A percentile compares a stretch with the other conserved stretches of the same genome.
Evolutionary conservation across 1,140 invertebrate genomes (phyloP).

Genomic region (Arctopsyche grandis): DNA sequence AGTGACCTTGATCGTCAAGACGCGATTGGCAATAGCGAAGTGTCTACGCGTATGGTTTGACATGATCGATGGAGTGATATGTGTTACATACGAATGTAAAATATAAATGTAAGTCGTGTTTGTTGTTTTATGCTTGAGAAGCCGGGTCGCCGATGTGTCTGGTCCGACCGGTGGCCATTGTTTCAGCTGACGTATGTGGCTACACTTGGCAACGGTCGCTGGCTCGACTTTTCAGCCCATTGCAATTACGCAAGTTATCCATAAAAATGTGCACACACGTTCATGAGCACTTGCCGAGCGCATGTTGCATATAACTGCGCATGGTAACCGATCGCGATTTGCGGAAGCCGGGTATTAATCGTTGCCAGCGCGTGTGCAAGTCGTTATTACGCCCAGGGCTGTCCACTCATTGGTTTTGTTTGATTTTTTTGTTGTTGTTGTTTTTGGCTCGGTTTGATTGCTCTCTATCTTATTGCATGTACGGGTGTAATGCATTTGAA

Average conservation of each 20-base stretch:
- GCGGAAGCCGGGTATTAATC: slow-evolving; percentile 34
- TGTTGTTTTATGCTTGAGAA: too few species aligned
- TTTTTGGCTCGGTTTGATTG: too few species aligned
- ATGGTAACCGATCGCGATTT: slow-evolving; percentile 19
- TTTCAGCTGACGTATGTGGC: slow-evolving; percentile 1
- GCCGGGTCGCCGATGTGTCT: slow-evolving; percentile 11
- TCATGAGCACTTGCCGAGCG: background rate
- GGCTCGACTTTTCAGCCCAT: background rate
- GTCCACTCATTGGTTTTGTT: too few species aligned
- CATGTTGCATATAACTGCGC: slow-evolving; percentile 11
- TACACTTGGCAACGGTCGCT: slow-evolving; percentile 19
- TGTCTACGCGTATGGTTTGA: too few species aligned
- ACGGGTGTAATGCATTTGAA: too few species aligned
- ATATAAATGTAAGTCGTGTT: too few species aligned
- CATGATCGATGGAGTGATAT: too few species aligned
- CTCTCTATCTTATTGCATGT: too few species aligned
- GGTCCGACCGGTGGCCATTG: background rate
- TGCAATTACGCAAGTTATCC: slow-evolving; percentile 9
- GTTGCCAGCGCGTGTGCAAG: slow-evolving; percentile 10
- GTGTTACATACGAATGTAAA: too few species aligned
- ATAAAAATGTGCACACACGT: background rate
- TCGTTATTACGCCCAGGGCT: slow-evolving; percentile 2
- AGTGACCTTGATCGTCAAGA: too few species aligned
- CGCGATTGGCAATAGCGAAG: too few species aligned
- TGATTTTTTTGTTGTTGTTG: too few species aligned